Base-by-base conservation (phyloP, 2,888 invertebrate genomes). In the Plebejus melissa region DNA sequence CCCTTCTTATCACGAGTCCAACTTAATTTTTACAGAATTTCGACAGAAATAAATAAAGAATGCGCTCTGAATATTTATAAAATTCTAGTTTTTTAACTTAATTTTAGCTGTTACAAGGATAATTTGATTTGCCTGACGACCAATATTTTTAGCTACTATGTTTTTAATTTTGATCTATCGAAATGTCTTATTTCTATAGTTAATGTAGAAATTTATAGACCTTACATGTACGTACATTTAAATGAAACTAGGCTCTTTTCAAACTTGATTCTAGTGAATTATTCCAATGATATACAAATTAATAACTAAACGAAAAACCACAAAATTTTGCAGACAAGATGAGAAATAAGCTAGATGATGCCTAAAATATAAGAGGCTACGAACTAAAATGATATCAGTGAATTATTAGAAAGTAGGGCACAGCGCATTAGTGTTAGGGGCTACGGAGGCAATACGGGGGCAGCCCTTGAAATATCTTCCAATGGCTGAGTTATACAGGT, bases 401-500 rank as follows among this genome's bases (percentile, higher is more conserved):
- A 72, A 72, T 72, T 32, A 65, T 65, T 28, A 65, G 65, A 74
- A 74, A 74, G 65, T 74, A 74, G 74, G 74, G 41, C 74, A n/a
- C 74, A 57, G 65, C 65, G 74, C 65, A 74, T 65, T 60, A 38
- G 65, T 60, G 46, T 74, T 41, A 41, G 28, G 65, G 60, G 46
- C 65, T 41, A 41, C 46, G 46, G 41, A 38, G 41, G 65, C 57
- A 54, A 74, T 74, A 60, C 32, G 65, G 81, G 80, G 80, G 77
- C 77, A 80, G 77, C 80, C 81, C 82, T 81, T 81, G 79, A 81
- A 83, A 84, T 83, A 81, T 82, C 81, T 82, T 80, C 79, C 78
- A 81, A 82, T 82, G 82, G 81, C 82, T 82, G 78, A 80, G 78
- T 80, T 82, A 79, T 84, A 84, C 83, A 83, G 82, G 81, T 82